These are phyloP conservation scores for Tuta absoluta DNA, from an alignment of 2,888 invertebrate genomes.

Conservation along the genomic window DNA sequence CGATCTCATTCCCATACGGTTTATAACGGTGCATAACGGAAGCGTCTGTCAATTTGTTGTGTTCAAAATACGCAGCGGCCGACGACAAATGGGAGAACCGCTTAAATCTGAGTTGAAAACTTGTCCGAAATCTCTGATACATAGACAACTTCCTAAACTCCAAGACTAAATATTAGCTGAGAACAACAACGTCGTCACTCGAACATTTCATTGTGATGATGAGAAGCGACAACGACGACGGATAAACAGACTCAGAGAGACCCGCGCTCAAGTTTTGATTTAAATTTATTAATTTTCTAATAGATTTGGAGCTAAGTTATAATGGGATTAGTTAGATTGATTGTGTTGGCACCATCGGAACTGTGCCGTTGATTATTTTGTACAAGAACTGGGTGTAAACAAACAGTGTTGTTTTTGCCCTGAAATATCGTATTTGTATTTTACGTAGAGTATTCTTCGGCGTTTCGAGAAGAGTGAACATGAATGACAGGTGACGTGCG, in stretches of 20 bases:
- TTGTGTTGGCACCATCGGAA: not conserved
- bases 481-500: not conserved
- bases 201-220: not conserved
- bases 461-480: not conserved
- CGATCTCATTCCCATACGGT: no score
- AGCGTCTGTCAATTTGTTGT: no score
- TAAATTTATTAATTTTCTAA: not conserved
- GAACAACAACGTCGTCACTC: not conserved
- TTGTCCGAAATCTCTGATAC: not conserved
- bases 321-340: not conserved
- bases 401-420: not conserved
- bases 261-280: not conserved
- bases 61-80: no score
- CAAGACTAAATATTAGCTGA: constrained; percentile 2
- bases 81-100: no score
- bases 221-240: not conserved
- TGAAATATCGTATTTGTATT: not conserved
- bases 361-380: not conserved
- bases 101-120: not conserved
- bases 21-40: no score
- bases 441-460: not conserved
- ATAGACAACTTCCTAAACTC: not conserved
- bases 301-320: constrained; percentile 1
- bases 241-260: not conserved
- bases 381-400: not conserved